Percentiles rank a stretch among this genome's conserved stretches.
Conservation (phyloP, 2,888 invertebrate species). For the Gryllus longicercus region DNA sequence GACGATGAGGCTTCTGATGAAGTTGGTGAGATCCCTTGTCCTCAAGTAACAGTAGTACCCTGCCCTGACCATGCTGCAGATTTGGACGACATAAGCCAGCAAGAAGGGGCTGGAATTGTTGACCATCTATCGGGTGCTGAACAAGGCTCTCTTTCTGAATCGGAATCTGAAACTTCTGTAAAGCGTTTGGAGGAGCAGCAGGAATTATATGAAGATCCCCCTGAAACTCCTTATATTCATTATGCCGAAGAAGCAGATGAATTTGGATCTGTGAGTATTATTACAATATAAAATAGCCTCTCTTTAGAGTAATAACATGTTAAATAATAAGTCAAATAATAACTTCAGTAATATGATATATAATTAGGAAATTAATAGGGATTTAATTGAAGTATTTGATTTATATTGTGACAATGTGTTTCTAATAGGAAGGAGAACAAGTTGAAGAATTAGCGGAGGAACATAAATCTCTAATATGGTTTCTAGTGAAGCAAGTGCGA, state of each 20-base stretch:
- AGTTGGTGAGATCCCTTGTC: slow-evolving; percentile 31
- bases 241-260: slow-evolving; percentile 56
- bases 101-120: slow-evolving; percentile 58
- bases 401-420: slow-evolving; percentile 18
- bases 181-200: slow-evolving; percentile 52
- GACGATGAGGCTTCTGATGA: slow-evolving; percentile 32
- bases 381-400: not conserved
- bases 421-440: slow-evolving; percentile 68
- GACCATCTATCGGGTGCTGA: slow-evolving; percentile 51
- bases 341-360: too few relatives aligned
- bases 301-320: too few relatives aligned
- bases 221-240: slow-evolving; percentile 59
- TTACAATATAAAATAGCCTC: not conserved
- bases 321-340: too few relatives aligned
- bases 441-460: slow-evolving; percentile 91
- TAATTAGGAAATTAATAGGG: too few relatives aligned
- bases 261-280: slow-evolving; percentile 52
- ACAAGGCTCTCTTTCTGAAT: slow-evolving; percentile 48
- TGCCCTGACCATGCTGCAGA: slow-evolving; percentile 52
- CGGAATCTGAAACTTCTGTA: slow-evolving; percentile 61
- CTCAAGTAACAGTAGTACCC: slow-evolving; percentile 31
- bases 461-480: slow-evolving; percentile 93
- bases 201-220: slow-evolving; percentile 49
- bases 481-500: slow-evolving; percentile 87
- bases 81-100: slow-evolving; percentile 68